A percentile compares a stretch with the other conserved stretches of the same genome.
phyloP scores from a whole-genome alignment of 2,113 vertebrate species.

The Rhineura floridana region DNA sequence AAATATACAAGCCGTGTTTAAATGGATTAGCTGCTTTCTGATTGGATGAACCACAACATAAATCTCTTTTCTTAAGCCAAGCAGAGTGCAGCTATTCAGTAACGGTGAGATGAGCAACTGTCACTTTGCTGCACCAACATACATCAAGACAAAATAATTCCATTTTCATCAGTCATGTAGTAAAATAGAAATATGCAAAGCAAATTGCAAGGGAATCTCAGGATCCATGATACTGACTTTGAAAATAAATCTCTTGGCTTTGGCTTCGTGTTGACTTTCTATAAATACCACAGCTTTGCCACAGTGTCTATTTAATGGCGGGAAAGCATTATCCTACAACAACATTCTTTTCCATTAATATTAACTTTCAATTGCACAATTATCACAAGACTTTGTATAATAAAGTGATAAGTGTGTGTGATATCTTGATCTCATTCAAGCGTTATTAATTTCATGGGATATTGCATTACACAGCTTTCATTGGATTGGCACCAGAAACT shows the following conservation, averaged over 20 bases:
- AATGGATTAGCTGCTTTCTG: constrained; percentile 70
- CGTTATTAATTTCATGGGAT: neutral
- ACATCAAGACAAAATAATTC: constrained; percentile 67
- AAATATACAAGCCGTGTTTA: constrained; percentile 65
- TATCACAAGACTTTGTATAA: constrained; percentile 78
- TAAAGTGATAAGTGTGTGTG: constrained; percentile 62
- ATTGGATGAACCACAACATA: constrained; percentile 64
- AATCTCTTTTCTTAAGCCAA: constrained; percentile 60
- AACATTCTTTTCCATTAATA: constrained; percentile 81
- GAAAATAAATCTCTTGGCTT: constrained; percentile 76
- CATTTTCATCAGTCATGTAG: constrained; percentile 71
- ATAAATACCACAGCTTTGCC: constrained; percentile 76
- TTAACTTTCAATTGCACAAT: constrained; percentile 82
- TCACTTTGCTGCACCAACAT: constrained; percentile 62
- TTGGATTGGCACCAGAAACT: neutral
- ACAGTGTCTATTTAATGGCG: constrained; percentile 79
- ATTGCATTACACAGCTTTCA: neutral
- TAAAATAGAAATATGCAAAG: constrained; percentile 72
- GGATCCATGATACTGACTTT: constrained; percentile 76
- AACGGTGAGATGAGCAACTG: constrained; percentile 57
- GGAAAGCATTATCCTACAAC: constrained; percentile 81
- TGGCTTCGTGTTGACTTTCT: constrained; percentile 78
- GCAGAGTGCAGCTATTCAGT: constrained; percentile 58
- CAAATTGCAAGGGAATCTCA: constrained; percentile 74
- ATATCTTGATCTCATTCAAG: neutral